Evolutionary conservation across 35 echinoderm and acorn worm species (phyloP).

Genomic region (Apostichopus japonicus): DNA sequence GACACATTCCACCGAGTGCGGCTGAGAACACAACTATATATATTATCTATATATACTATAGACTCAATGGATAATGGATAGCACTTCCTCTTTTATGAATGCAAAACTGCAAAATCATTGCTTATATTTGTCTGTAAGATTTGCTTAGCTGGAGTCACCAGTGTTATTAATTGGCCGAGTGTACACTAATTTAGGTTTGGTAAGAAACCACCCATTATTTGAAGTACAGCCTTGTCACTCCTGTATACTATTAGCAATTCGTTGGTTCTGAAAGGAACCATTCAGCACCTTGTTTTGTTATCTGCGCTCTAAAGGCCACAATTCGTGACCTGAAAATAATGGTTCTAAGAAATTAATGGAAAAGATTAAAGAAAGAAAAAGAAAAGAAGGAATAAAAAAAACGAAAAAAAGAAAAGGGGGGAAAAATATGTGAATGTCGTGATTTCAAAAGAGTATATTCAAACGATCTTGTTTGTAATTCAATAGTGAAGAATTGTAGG

Average conservation of each 20-base stretch:
- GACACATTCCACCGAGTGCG: too few relatives aligned
- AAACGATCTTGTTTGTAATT: neutral
- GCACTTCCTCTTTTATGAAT: neutral
- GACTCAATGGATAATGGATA: too few relatives aligned
- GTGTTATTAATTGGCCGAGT: conserved; percentile 35
- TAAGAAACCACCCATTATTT: conserved; percentile 34
- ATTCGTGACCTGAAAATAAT: conserved; percentile 46
- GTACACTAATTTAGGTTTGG: conserved; percentile 31
- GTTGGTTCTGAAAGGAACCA: conserved; percentile 12
- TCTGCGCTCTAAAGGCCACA: conserved; percentile 2
- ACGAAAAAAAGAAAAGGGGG: neutral
- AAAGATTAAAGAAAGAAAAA: neutral
- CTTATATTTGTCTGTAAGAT: neutral
- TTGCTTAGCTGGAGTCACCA: neutral
- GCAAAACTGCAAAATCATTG: conserved; percentile 25
- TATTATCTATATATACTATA: too few relatives aligned
- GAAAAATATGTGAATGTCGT: conserved; percentile 4
- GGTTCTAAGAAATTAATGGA: conserved; percentile 20
- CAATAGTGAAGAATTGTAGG: neutral
- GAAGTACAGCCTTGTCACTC: too few relatives aligned
- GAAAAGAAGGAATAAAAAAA: neutral
- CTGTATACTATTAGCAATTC: neutral
- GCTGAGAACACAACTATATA: too few relatives aligned
- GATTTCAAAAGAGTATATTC: neutral
- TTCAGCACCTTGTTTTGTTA: conserved; percentile 21